Evolutionary conservation across 2,888 invertebrate species (phyloP).

Genomic region (Tribolium freemani): DNA sequence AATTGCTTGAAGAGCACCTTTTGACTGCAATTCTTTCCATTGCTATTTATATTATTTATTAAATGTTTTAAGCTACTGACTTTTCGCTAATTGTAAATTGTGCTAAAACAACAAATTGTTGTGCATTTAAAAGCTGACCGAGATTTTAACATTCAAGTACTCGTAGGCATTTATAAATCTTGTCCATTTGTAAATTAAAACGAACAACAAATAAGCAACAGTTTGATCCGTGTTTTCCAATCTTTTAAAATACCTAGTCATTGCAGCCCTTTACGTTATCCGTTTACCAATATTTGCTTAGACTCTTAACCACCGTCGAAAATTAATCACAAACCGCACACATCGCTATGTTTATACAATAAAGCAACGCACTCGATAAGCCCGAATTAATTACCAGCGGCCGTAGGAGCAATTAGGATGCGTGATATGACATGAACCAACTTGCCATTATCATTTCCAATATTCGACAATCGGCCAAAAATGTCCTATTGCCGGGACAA

Average conservation of each 20-base stretch:
- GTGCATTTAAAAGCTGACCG: too few species aligned
- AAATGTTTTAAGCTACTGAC: too few species aligned
- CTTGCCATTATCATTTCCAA: conserved; percentile 26
- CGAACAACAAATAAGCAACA: not conserved
- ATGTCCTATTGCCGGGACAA: not conserved
- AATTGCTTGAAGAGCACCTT: too few species aligned
- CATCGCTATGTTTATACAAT: conserved; percentile 7
- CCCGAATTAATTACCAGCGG: conserved; percentile 25
- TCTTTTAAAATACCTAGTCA: not conserved
- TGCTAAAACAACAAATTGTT: too few species aligned
- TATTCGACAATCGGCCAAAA: conserved; percentile 19
- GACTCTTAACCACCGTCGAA: not conserved
- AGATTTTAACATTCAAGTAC: too few species aligned
- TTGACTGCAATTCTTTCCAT: too few species aligned
- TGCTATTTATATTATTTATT: too few species aligned
- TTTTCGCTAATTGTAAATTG: too few species aligned
- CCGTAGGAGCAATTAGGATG: conserved; percentile 23
- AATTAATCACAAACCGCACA: conserved; percentile 24
- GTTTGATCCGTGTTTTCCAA: not conserved
- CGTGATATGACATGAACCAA: conserved; percentile 27
- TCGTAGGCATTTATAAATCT: too few species aligned
- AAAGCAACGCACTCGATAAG: conserved; percentile 19
- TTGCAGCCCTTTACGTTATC: not conserved
- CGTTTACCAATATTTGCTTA: not conserved
- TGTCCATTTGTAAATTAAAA: conserved; percentile 1